phyloP scores from a whole-genome alignment of 2,113 vertebrate species.

The Myotis lucifugus region DNA sequence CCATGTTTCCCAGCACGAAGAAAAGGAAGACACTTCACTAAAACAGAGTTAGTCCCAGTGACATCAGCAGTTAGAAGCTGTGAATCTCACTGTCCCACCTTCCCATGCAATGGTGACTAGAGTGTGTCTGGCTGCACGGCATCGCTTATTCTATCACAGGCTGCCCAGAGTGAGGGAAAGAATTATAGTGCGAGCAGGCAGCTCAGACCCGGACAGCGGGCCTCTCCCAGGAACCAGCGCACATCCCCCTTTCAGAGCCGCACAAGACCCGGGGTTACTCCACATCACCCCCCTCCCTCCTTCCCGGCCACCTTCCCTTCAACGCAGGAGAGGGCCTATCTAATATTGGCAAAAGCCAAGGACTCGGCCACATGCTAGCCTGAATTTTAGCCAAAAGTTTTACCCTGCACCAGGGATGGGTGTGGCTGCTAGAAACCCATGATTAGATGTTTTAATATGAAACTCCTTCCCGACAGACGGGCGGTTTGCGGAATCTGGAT shows the following conservation, averaged over 20 bases:
- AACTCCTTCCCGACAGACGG: neutral
- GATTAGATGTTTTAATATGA: constrained; percentile 22
- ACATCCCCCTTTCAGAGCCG: constrained; percentile 60
- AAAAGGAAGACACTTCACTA: constrained; percentile 42
- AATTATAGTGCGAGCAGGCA: constrained; percentile 28
- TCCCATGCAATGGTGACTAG: constrained; percentile 39
- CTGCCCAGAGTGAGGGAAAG: neutral
- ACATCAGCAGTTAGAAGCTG: constrained; percentile 18
- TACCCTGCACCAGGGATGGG: neutral
- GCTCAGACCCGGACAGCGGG: constrained; percentile 61
- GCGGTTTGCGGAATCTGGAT: neutral
- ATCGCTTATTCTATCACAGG: constrained; percentile 56
- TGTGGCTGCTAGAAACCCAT: neutral
- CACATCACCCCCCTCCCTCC: constrained; percentile 63
- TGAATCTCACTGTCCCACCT: constrained; percentile 35
- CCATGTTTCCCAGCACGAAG: neutral
- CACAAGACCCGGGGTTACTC: constrained; percentile 2
- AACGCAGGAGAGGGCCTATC: neutral
- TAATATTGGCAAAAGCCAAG: neutral
- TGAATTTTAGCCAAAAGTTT: neutral
- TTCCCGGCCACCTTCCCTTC: constrained; percentile 23
- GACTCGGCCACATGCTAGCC: neutral
- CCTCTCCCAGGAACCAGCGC: constrained; percentile 61
- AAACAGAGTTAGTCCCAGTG: constrained; percentile 33
- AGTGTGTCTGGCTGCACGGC: constrained; percentile 37